Evolutionary conservation across 2,888 invertebrate genomes (phyloP).

Genomic region (Oxycera nigricornis): DNA sequence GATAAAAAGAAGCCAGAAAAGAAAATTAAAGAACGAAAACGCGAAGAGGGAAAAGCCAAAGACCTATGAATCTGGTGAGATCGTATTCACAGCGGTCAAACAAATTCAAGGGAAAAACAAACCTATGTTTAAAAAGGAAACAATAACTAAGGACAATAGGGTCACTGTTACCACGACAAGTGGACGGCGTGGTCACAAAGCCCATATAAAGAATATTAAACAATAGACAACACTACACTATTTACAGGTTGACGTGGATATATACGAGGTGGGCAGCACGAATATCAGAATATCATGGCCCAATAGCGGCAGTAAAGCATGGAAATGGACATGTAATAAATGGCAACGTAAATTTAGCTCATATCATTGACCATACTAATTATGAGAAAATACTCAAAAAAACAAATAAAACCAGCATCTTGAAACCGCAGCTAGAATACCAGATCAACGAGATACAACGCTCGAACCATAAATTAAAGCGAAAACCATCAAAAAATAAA

Average conservation of each 20-base stretch:
- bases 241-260: background rate
- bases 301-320: background rate
- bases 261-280: background rate
- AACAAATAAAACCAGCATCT: background rate
- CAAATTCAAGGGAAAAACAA: conserved; percentile 22
- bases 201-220: too few species aligned
- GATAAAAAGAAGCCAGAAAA: conserved; percentile 28
- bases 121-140: too few species aligned
- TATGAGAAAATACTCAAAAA: conserved; percentile 24
- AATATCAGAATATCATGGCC: background rate
- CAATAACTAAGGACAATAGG: conserved; percentile 25
- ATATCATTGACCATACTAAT: conserved; percentile 25
- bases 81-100: conserved; percentile 9
- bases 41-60: background rate
- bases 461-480: conserved; percentile 10
- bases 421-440: conserved; percentile 30
- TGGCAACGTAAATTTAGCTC: background rate
- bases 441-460: conserved; percentile 27
- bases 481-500: background rate
- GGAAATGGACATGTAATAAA: background rate
- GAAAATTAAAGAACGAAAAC: conserved; percentile 14
- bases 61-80: background rate
- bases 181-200: too few species aligned
- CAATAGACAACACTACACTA: background rate
- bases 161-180: conserved; percentile 14